A percentile compares a stretch with the other conserved stretches of the same genome.
Evolutionary conservation across 2,888 invertebrate species (phyloP).

Genomic region (Neuroscelio doddi): DNA sequence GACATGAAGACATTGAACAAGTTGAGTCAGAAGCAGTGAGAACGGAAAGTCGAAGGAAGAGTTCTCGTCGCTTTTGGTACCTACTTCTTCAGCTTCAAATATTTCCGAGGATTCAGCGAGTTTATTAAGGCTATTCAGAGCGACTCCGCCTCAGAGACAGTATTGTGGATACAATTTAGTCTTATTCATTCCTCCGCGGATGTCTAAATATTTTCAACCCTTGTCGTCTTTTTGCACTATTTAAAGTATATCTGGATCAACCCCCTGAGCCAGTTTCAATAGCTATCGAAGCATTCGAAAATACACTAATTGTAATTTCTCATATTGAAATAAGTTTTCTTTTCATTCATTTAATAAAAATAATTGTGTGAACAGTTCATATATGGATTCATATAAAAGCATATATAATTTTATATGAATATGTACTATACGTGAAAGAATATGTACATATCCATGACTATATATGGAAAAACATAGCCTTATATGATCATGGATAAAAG

Average conservation of each 20-base stretch:
- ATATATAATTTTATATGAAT: too few relatives aligned
- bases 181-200: constrained; percentile 74
- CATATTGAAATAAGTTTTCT: too few relatives aligned
- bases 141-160: constrained; percentile 74
- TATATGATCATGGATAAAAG: too few relatives aligned
- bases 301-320: too few relatives aligned
- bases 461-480: too few relatives aligned
- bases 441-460: too few relatives aligned
- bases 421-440: too few relatives aligned
- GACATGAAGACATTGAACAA: constrained; percentile 49
- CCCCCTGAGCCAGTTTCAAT: constrained; percentile 12
- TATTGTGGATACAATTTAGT: constrained; percentile 78
- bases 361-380: too few relatives aligned
- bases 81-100: constrained; percentile 64
- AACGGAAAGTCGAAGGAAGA: constrained; percentile 46
- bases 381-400: too few relatives aligned
- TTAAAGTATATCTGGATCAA: constrained; percentile 34
- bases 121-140: constrained; percentile 77
- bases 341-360: too few relatives aligned
- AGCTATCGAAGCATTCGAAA: not conserved
- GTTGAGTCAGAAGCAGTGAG: constrained; percentile 15
- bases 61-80: constrained; percentile 57
- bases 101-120: constrained; percentile 70
- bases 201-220: constrained; percentile 71
- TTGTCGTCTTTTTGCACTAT: constrained; percentile 41